Percentiles rank a stretch among this genome's conserved stretches.
These are phyloP conservation scores for Diglossa cyanea DNA, from an alignment of 2,797 vertebrate genomes.

Conservation along the genomic window DNA sequence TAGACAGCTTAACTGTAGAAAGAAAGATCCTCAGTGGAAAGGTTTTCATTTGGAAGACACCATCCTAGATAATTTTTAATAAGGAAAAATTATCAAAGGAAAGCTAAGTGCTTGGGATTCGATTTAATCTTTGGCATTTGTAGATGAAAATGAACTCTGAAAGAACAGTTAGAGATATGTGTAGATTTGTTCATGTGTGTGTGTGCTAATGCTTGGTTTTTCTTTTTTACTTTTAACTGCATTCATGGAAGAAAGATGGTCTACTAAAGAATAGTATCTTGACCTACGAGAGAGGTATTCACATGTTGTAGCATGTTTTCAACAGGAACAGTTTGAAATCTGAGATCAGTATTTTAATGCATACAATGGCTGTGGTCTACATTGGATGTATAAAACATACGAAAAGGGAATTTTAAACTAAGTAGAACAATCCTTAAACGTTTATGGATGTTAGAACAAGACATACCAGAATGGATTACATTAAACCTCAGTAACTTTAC, in stretches of 20 bases:
- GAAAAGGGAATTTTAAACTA: slow-evolving; percentile 60
- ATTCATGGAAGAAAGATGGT: slow-evolving; percentile 53
- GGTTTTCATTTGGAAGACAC: neutral
- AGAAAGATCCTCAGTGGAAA: neutral
- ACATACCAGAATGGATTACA: slow-evolving; percentile 45
- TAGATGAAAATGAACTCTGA: slow-evolving; percentile 30
- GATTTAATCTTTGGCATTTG: slow-evolving; percentile 32
- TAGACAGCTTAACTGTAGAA: neutral
- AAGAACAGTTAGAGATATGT: neutral
- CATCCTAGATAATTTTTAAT: neutral
- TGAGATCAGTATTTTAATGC: slow-evolving; percentile 58
- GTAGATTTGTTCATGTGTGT: neutral
- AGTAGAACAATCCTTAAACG: slow-evolving; percentile 48
- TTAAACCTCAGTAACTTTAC: slow-evolving; percentile 41
- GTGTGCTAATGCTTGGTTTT: neutral
- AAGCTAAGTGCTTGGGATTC: slow-evolving; percentile 49
- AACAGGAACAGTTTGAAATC: slow-evolving; percentile 50
- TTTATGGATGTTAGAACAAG: slow-evolving; percentile 59
- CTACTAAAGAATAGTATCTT: slow-evolving; percentile 45
- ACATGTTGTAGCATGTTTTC: slow-evolving; percentile 61
- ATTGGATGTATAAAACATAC: slow-evolving; percentile 44
- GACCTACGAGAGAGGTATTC: slow-evolving; percentile 33
- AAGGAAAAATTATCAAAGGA: neutral
- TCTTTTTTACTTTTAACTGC: neutral
- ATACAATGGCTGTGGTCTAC: slow-evolving; percentile 50